Base-by-base conservation (phyloP, 2,888 invertebrate species). In the Strigamia transsilvanica region DNA sequence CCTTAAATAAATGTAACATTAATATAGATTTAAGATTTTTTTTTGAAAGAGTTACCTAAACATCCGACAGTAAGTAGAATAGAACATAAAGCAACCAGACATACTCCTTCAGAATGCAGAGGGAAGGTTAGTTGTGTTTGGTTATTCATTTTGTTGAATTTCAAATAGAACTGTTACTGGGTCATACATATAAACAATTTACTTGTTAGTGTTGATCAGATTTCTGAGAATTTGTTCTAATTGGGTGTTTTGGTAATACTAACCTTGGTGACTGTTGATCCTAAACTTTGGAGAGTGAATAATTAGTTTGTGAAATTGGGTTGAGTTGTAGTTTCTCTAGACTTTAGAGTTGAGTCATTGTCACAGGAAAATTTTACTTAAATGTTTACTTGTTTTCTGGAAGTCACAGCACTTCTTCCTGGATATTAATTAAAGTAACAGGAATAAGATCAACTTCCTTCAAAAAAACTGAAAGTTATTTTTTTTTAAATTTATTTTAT, bases 1-100 rank as follows among this genome's bases (percentile, higher is more conserved):
- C 96, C 95, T 95, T 15, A 32, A 15, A 5, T n/a, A 27, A 77
- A 27, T 2, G 1, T 27, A 27, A 77, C 2, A 32, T 9, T 13
- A 15, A 18, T 18, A 12, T 73, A 4, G 13, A 18, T 73, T 12
- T 9, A 77, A n/a, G n/a, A n/a, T 27, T 27, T 77, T 27, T 15
- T 23, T 9, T 56, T 56, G 18, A 9, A 18, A n/a, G 2, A 18
- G 1, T 18, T 56, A 56, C 56, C 56, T 18, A 56, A 56, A 56
- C 56, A 56, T 6, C 56, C 56, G 6, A 56, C n/a, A 2, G 21
- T 21, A 18, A 56, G n/a, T 9, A 56, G n/a, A 56, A 56, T 18
- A 9, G 56, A 56, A 18, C 56, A 56, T 18, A 56, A 18, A 18
- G n/a, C 56, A n/a, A 56, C 56, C 6, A 56, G 18, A 18, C 56